Evolutionary conservation across 1,140 invertebrate species (phyloP).

Genomic region (Hylaeus anthracinus): DNA sequence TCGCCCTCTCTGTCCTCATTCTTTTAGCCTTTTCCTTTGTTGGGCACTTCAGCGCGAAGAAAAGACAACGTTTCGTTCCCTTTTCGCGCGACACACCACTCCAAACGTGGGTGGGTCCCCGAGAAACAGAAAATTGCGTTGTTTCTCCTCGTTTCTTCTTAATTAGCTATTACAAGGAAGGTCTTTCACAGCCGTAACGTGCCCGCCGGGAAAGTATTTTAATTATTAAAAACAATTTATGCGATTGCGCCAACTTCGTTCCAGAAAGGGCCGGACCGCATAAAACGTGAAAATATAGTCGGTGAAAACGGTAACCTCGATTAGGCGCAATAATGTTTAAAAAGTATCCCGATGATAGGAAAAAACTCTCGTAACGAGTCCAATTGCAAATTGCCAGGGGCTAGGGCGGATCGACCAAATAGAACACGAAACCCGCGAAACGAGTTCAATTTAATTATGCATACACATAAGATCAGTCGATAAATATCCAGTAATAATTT

Average conservation of each 20-base stretch:
- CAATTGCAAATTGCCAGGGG: background rate
- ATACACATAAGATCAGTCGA: background rate
- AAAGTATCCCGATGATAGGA: background rate
- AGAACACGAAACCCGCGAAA: background rate
- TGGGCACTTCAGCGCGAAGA: background rate
- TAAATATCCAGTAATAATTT: background rate
- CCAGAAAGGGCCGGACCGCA: background rate
- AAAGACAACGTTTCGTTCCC: conserved; percentile 2
- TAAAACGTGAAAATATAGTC: too few relatives aligned
- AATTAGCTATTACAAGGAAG: background rate
- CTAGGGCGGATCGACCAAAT: background rate
- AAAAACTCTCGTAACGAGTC: background rate
- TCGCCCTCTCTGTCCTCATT: background rate
- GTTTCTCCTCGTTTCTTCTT: background rate
- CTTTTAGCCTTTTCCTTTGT: conserved; percentile 7
- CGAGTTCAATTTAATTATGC: conserved; percentile 13
- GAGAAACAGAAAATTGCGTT: background rate
- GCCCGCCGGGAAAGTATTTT: background rate
- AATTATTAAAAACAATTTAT: background rate
- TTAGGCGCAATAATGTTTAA: background rate
- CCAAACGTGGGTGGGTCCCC: background rate
- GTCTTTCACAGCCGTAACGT: background rate
- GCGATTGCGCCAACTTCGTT: too few relatives aligned
- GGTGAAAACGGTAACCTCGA: too few relatives aligned
- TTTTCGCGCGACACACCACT: conserved; percentile 6